A percentile compares a stretch with the other conserved stretches of the same genome.
Evolutionary conservation across 2,113 vertebrate species (phyloP).

Genomic region (Hydropotes inermis): DNA sequence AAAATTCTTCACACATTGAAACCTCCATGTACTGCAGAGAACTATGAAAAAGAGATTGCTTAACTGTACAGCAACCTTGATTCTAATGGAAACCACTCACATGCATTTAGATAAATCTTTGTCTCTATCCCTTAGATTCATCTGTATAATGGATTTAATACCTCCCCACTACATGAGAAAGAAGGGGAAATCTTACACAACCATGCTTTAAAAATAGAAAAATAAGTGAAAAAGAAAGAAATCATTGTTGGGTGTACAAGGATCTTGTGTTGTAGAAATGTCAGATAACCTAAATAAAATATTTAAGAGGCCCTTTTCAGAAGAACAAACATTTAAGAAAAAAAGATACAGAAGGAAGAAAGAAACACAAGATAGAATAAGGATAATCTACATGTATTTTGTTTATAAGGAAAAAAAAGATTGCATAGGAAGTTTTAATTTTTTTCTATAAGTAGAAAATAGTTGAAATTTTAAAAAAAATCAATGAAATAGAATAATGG

Average conservation of each 20-base stretch:
- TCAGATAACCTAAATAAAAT: neutral
- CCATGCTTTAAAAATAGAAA: neutral
- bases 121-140: neutral
- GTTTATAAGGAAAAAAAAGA: neutral
- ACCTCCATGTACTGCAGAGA: neutral
- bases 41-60: neutral
- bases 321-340: neutral
- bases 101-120: neutral
- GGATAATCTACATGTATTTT: neutral
- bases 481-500: neutral
- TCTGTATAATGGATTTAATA: neutral
- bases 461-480: neutral
- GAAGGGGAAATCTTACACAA: neutral
- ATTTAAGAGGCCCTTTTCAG: neutral
- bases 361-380: neutral
- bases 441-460: neutral
- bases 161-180: neutral
- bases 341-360: neutral
- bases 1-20: neutral
- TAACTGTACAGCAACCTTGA: neutral
- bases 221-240: neutral
- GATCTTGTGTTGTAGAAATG: neutral
- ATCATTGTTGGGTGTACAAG: neutral
- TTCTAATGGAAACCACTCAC: neutral
- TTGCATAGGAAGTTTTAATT: neutral